Evolutionary conservation across 1,140 invertebrate species (phyloP).

Genomic region (Pararge aegeria): DNA sequence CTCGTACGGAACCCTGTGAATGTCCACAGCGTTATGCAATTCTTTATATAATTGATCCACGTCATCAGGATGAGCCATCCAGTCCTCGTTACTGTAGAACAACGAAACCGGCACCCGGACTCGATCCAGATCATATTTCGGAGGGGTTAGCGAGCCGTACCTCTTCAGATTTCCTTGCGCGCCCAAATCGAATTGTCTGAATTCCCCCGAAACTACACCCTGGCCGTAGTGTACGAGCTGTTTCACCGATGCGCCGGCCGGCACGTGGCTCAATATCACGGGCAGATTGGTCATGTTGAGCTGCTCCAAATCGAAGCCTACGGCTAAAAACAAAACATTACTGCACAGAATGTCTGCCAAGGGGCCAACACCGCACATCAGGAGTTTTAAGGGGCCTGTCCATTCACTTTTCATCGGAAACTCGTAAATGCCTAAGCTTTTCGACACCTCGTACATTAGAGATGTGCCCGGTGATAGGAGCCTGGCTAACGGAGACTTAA

Average conservation of each 20-base stretch:
- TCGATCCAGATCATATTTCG: conserved; percentile 81
- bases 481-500: conserved; percentile 76
- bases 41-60: conserved; percentile 58
- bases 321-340: conserved; percentile 36
- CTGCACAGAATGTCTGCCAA: conserved; percentile 42
- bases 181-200: conserved; percentile 76
- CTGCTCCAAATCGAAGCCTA: conserved; percentile 45
- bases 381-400: conserved; percentile 28
- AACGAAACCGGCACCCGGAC: conserved; percentile 82
- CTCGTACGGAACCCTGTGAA: conserved; percentile 57
- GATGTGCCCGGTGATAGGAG: conserved; percentile 35
- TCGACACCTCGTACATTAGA: conserved; percentile 29
- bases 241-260: conserved; percentile 88
- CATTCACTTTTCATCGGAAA: conserved; percentile 40
- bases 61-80: conserved; percentile 79
- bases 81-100: conserved; percentile 84
- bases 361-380: conserved; percentile 36
- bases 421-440: conserved; percentile 41
- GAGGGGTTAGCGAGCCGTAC: conserved; percentile 79
- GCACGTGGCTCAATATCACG: conserved; percentile 87
- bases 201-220: conserved; percentile 70
- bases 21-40: conserved; percentile 69
- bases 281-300: conserved; percentile 81
- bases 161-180: conserved; percentile 54
- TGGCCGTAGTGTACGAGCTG: conserved; percentile 88